Conservation (phyloP, 2,797 vertebrate species). For the Enteromius mattozi region DNA sequence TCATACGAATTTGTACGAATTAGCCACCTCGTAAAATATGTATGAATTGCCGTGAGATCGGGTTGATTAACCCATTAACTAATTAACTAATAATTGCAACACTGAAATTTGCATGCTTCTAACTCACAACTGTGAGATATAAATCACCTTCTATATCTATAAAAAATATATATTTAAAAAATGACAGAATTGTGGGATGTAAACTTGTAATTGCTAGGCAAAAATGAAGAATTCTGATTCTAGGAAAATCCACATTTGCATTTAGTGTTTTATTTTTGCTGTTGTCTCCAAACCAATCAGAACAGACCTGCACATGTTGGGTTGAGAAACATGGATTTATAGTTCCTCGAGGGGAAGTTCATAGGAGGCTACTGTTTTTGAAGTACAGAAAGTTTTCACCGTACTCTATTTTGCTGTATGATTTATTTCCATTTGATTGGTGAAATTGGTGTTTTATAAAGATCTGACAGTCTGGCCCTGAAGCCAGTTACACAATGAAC, state of each 20-base stretch:
- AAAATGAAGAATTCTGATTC: too few species aligned
- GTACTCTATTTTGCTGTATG: neutral
- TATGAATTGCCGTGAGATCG: too few species aligned
- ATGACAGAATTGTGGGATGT: too few species aligned
- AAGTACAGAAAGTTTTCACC: neutral
- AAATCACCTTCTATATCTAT: too few species aligned
- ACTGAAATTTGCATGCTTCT: neutral
- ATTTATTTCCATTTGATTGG: conserved; percentile 32
- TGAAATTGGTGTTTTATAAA: conserved; percentile 41
- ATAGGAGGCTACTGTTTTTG: conserved; percentile 16
- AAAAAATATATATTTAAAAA: too few species aligned
- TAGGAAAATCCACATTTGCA: too few species aligned
- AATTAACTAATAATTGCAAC: neutral
- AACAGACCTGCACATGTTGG: conserved; percentile 2
- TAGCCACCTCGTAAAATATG: too few species aligned
- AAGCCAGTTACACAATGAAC: conserved; percentile 29
- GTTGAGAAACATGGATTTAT: neutral
- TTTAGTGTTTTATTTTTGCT: conserved; percentile 9
- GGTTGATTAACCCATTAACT: neutral
- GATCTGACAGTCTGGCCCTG: conserved; percentile 5
- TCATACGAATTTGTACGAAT: too few species aligned
- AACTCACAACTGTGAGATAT: neutral
- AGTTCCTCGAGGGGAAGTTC: conserved; percentile 21
- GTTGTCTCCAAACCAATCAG: neutral
- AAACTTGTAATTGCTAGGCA: too few species aligned